Evolutionary conservation across 1,140 invertebrate genomes (phyloP), one percentile per base, ranked within the genome.

Genomic region (Nilaparvata lugens): DNA sequence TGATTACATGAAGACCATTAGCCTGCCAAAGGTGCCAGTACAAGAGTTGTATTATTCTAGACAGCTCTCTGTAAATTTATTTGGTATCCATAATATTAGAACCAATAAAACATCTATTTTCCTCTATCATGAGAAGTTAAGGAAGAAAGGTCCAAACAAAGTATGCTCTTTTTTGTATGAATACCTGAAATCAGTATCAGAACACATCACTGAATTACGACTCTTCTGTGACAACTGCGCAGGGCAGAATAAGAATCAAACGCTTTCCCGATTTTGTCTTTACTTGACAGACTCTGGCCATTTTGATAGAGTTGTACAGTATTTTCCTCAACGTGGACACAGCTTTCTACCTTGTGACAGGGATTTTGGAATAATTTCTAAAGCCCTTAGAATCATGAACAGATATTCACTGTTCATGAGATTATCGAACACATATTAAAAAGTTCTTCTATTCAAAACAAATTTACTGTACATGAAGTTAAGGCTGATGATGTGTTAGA

Each of bases 11-110:
- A n/a, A n/a, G n/a, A n/a, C n/a, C n/a, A n/a, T n/a, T n/a, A n/a
- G 62, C n/a, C 35, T 66, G 31, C 61, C 65, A 14, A 52, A 52
- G n/a, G 59, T 65, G 40, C 62, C 65, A 23, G 56, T 67, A 51
- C 62, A 66, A 24, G 62, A 67, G 43, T 45, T 52, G 14, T 67
- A 63, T 60, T 66, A 70, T 62, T 62, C 57, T 52, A 40, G 68
- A 11, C 67, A 72, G 54, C 65, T 72, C 23, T 68, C 65, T 60
- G 54, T 71, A 51, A 64, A 64, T 65, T 54, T 48, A 19, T 69
- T 71, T 63, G 48, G 62, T 35, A 65, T 71, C 53, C 66, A 69
- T 55, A 59, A 69, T 60, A 61, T 71, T 16, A 69, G 63, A 58
- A 66, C 14, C 19, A 62, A 62, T 25, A 62, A 23, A 7, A 54